These are phyloP conservation scores for Sthenelais limicola DNA, from an alignment of 2,888 invertebrate species.

Conservation along the genomic window DNA sequence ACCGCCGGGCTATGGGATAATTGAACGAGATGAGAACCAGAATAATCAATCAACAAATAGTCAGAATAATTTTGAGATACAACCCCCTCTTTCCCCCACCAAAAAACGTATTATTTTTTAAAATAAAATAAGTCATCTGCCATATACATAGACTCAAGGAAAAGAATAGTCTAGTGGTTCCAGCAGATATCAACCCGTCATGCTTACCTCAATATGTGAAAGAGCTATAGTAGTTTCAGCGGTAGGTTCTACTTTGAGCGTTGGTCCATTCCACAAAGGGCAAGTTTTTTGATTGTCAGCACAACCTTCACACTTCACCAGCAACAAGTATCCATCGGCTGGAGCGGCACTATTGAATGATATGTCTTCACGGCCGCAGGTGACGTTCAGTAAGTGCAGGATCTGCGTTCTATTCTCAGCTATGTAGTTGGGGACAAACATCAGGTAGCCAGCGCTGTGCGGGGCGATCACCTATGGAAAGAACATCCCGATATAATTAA, in stretches of 20 bases:
- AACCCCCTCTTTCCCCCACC: no score
- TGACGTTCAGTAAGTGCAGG: slow-evolving; percentile 73
- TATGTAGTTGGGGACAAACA: slow-evolving; percentile 72
- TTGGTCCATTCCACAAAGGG: slow-evolving; percentile 68
- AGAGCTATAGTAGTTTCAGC: slow-evolving; percentile 74
- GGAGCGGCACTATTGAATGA: slow-evolving; percentile 42
- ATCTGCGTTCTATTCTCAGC: slow-evolving; percentile 67
- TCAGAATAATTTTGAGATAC: no score
- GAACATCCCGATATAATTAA: neutral
- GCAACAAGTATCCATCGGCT: slow-evolving; percentile 69
- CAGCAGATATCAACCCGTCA: no score
- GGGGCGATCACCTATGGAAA: slow-evolving; percentile 67
- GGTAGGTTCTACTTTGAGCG: slow-evolving; percentile 71
- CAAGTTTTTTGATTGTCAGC: slow-evolving; percentile 52
- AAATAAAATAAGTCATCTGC: no score
- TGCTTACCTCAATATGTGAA: slow-evolving; percentile 71
- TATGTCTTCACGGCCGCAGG: slow-evolving; percentile 71
- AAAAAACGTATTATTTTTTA: no score
- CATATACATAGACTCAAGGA: no score
- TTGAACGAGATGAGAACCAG: no score
- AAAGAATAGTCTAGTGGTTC: no score
- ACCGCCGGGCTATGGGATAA: no score
- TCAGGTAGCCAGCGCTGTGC: slow-evolving; percentile 70
- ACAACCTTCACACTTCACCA: slow-evolving; percentile 64
- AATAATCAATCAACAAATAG: no score